phyloP scores from a whole-genome alignment of 2,113 vertebrate genomes.

The Brachyhypopomus gauderio region DNA sequence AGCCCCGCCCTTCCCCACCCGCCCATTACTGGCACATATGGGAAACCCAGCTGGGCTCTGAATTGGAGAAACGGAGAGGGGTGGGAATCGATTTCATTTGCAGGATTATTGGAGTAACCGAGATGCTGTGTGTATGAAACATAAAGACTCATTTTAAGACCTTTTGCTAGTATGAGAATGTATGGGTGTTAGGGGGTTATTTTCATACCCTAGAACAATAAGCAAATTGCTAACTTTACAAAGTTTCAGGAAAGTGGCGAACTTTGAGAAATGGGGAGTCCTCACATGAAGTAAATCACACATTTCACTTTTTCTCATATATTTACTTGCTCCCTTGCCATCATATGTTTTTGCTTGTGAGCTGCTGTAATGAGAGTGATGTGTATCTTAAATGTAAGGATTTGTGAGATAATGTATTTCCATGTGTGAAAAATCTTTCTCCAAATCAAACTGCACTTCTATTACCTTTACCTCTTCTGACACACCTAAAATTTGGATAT shows the following conservation, averaged over 20 bases:
- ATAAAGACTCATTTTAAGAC: constrained; percentile 81
- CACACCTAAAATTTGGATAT: neutral
- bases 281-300: constrained; percentile 1
- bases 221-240: constrained; percentile 67
- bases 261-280: constrained; percentile 25
- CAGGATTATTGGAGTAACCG: constrained; percentile 80
- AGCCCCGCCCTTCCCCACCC: constrained; percentile 57
- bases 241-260: constrained; percentile 46
- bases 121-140: constrained; percentile 79
- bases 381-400: neutral
- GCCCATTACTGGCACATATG: constrained; percentile 79
- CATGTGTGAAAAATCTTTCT: neutral
- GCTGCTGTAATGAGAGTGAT: constrained; percentile 16
- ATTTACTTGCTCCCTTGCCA: too few species aligned
- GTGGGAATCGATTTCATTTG: constrained; percentile 83
- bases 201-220: constrained; percentile 74
- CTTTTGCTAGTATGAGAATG: constrained; percentile 72
- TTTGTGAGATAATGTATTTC: constrained; percentile 11
- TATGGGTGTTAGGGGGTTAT: constrained; percentile 69
- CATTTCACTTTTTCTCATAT: neutral
- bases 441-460: neutral
- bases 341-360: too few species aligned
- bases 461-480: neutral
- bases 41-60: constrained; percentile 82
- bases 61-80: constrained; percentile 77